A percentile compares a stretch with the other conserved stretches of the same genome.
Evolutionary conservation across 2,113 vertebrate species (phyloP).

Genomic region (Dicentrarchus labrax): DNA sequence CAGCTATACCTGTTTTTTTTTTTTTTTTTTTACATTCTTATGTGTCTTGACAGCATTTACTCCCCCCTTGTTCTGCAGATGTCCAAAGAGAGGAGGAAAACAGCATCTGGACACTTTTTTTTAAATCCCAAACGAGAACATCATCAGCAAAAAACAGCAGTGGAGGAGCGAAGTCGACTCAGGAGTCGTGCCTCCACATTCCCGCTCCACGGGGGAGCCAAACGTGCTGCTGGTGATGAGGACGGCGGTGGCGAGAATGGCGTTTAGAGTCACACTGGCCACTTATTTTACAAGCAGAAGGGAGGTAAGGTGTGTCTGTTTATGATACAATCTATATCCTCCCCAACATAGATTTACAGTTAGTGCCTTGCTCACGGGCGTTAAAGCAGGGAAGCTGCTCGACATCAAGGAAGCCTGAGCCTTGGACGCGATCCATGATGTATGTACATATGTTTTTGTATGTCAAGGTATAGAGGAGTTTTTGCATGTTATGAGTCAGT

Average conservation of each 20-base stretch:
- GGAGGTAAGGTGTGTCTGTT: neutral
- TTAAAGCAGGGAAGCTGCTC: conserved; percentile 8
- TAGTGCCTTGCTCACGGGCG: conserved; percentile 42
- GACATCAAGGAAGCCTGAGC: neutral
- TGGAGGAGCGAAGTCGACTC: neutral
- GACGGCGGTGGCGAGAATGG: neutral
- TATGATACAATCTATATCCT: neutral
- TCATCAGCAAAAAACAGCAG: conserved; percentile 8
- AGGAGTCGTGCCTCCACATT: neutral
- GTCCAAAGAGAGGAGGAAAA: neutral
- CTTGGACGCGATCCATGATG: neutral
- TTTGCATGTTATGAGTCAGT: neutral
- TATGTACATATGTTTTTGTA: conserved; percentile 32
- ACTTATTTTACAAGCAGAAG: conserved; percentile 21
- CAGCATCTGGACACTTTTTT: conserved; percentile 42
- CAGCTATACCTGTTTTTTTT: fast-evolving
- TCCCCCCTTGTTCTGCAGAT: conserved; percentile 6
- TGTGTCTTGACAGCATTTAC: neutral
- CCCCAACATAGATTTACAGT: neutral
- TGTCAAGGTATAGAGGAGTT: neutral
- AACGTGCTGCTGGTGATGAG: neutral
- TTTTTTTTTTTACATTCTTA: neutral
- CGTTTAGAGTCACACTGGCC: neutral
- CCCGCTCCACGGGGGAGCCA: neutral
- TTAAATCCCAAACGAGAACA: conserved; percentile 7